Percentiles rank a stretch among this genome's conserved stretches.
These are phyloP conservation scores for Oxyteleia sp. DNA, from an alignment of 2,888 invertebrate genomes.

Conservation along the genomic window DNA sequence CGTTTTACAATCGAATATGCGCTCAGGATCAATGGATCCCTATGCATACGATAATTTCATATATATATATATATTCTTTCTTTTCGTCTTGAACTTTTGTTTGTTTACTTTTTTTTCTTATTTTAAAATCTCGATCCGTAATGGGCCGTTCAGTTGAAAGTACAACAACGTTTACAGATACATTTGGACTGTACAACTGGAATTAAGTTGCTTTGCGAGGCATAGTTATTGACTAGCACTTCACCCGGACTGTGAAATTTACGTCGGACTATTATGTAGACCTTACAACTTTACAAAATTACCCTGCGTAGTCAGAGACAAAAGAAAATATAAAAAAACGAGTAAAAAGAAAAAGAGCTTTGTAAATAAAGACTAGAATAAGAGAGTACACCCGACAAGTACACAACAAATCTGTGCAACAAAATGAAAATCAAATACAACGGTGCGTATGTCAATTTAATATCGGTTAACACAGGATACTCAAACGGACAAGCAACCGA, in stretches of 20 bases:
- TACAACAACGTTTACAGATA: constrained; percentile 40
- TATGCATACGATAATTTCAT: constrained; percentile 35
- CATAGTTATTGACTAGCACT: constrained; percentile 65
- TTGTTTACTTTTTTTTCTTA: constrained; percentile 13
- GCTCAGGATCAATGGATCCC: constrained; percentile 26
- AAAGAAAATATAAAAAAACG: constrained; percentile 46
- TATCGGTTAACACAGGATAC: background rate
- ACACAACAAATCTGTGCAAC: constrained; percentile 29
- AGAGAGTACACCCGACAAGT: background rate
- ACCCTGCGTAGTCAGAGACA: constrained; percentile 58
- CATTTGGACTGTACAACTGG: constrained; percentile 50
- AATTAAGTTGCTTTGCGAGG: constrained; percentile 61
- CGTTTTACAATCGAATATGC: constrained; percentile 62
- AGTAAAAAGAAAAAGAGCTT: constrained; percentile 23
- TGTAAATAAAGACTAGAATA: constrained; percentile 43
- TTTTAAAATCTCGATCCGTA: constrained; percentile 20
- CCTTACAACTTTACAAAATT: constrained; percentile 65
- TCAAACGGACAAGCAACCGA: constrained; percentile 17
- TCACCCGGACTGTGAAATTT: constrained; percentile 48
- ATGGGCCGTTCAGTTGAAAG: background rate
- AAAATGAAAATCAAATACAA: constrained; percentile 32
- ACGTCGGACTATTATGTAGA: constrained; percentile 43
- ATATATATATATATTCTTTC: constrained; percentile 23
- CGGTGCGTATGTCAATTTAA: constrained; percentile 37
- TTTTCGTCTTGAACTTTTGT: constrained; percentile 4